Percentiles rank a stretch among this genome's conserved stretches.
Evolutionary conservation across 1,140 invertebrate genomes (phyloP).

Genomic region (Phenacoccus solenopsis): DNA sequence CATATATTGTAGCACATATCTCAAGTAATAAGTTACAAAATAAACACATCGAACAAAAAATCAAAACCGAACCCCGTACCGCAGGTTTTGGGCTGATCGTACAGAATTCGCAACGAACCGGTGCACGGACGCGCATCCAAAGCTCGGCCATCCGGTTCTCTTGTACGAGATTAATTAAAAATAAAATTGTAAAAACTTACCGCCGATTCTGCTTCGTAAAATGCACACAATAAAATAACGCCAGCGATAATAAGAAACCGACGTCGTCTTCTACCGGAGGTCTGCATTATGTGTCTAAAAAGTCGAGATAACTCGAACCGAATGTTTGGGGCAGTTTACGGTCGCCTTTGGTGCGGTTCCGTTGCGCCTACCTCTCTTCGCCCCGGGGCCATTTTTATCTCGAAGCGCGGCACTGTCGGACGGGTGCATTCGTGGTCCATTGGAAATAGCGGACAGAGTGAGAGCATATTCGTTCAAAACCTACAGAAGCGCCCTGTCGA

Average conservation of each 20-base stretch:
- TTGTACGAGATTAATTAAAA: no score
- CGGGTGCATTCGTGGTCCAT: background rate
- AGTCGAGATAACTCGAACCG: conserved; percentile 7
- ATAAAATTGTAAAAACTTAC: conserved; percentile 13
- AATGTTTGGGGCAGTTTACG: background rate
- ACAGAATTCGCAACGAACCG: no score
- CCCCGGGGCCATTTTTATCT: background rate
- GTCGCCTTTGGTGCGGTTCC: conserved; percentile 7
- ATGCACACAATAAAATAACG: background rate
- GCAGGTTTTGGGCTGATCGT: no score
- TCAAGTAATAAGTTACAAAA: no score
- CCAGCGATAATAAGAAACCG: background rate
- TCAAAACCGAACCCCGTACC: no score
- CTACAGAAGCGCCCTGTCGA: background rate
- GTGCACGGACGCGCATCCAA: no score
- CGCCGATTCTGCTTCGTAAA: background rate
- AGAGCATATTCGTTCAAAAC: background rate
- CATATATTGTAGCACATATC: no score
- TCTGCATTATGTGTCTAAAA: conserved; percentile 10
- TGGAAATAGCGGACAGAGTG: background rate
- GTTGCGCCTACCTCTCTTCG: background rate
- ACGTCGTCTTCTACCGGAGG: conserved; percentile 9
- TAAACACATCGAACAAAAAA: no score
- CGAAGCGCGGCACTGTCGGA: background rate
- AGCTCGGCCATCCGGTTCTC: no score